Conservation (phyloP, 2,888 invertebrate species). For the Hypselothyrea guttata region DNA sequence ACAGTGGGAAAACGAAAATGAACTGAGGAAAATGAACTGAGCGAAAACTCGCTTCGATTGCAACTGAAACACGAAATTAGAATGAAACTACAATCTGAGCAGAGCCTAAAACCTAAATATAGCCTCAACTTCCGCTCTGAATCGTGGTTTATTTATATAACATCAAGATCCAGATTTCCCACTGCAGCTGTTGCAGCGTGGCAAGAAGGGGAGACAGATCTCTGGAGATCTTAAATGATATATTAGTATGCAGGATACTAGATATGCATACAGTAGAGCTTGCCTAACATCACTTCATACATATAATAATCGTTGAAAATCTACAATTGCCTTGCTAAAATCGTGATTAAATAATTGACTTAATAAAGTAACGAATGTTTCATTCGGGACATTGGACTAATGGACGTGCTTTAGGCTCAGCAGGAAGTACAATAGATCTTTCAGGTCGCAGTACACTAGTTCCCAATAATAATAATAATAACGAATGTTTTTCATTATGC, state of each 20-base stretch:
- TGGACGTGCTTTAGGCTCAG: too few species aligned
- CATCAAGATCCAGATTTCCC: neutral
- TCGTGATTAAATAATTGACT: too few species aligned
- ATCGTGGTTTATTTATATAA: slow-evolving; percentile 39
- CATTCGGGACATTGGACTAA: too few species aligned
- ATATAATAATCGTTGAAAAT: too few species aligned
- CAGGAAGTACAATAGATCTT: too few species aligned
- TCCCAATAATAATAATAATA: too few species aligned
- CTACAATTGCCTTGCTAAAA: too few species aligned
- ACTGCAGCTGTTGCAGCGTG: slow-evolving; percentile 10
- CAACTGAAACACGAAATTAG: slow-evolving; percentile 22
- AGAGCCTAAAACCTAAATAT: slow-evolving; percentile 24
- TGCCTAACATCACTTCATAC: too few species aligned
- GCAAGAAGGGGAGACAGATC: slow-evolving; percentile 6
- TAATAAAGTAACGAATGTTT: too few species aligned
- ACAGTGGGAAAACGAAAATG: neutral
- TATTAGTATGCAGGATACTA: neutral
- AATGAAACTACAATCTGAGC: slow-evolving; percentile 9
- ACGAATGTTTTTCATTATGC: too few species aligned
- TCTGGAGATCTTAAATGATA: neutral
- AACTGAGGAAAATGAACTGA: neutral
- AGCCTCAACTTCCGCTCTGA: slow-evolving; percentile 37
- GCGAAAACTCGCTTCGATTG: slow-evolving; percentile 35
- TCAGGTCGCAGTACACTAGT: too few species aligned
- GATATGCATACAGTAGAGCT: neutral